Base-by-base conservation (phyloP, 2,797 vertebrate genomes). In the Sciaenops ocellatus region DNA sequence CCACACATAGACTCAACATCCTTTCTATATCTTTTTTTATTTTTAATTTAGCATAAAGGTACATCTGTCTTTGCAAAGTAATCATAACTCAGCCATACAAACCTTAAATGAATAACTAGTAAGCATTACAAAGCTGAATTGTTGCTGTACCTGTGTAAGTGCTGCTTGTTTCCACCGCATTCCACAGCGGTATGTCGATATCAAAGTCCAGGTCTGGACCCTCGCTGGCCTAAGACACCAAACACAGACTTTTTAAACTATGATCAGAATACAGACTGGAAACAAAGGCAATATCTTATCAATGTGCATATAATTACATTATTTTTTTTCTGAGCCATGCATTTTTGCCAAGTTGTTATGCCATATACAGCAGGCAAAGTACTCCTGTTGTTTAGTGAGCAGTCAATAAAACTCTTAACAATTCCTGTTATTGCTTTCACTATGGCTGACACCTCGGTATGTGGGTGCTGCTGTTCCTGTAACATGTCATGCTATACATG, bases 191-290 rank as follows among this genome's bases (percentile, higher is more conserved):
- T 85, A 98, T 94, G 89, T 97, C 95, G 52, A 97, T 92, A 87
- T 97, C 97, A 88, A 99, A 98, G 84, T 96, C 95, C 80, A 99
- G 92, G 81, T 94, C 94, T 83, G 83, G 93, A 85, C 91, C 94
- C 63, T 91, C 94, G 54, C 72, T 93, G 55, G 90, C 92, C 98
- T 99, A 87, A 86, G 76, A 92, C 55, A 85, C 26, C 47, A 78
- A 78, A 83, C n/a, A 73, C 12, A 47, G 1, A 50, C 1, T n/a
- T 69, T 42, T 79, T 10, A 47, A 83, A 72, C 10, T 52, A 55
- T 3, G 1, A 44, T 24, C 8, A 24, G 8, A 20, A 69, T 24
- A 3, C 47, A 63, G 3, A 44, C 1, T 16, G 2, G 1, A 64
- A 78, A 34, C 15, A 51, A 72, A 61, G 7, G 0, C 3, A 56